Base-by-base conservation (phyloP, 2,113 vertebrate species). In the Mesembrinibis cayennensis region DNA sequence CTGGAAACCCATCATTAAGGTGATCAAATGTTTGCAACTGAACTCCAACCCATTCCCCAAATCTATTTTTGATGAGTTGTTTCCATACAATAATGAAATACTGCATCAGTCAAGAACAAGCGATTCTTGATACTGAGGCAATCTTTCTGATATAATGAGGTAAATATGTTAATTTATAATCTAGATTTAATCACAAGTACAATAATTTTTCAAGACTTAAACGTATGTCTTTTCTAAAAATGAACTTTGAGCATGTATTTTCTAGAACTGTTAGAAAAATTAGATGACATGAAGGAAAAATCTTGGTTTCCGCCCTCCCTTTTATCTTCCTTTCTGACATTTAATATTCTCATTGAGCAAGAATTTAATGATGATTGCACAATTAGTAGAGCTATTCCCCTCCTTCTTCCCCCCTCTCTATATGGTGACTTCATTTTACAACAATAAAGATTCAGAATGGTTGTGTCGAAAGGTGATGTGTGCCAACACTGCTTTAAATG, bases 1-100 rank as follows among this genome's bases (percentile, higher is more conserved):
- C 98, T 99, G 97, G 99, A 99, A 98, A 99, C 99, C n/a, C 99
- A 99, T 97, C 99, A 99, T 96, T 99, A 98, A 99, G 81, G 89
- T 61, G 93, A 91, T 97, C 94, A 97, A 74, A 56, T 89, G 44
- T 96, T 94, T 88, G 90, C 89, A 95, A 95, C 92, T 96, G 87
- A 96, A 95, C 90, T 96, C 88, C 93, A 88, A 83, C 61, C 82
- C 59, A 47, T 90, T 74, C 56, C 95, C 87, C 63, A 97, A 93
- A 97, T 97, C 95, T 98, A 97, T 98, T 98, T 98, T 98, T 98
- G 96, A 98, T 98, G 97, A 88, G 85, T 95, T 98, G 77, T 97
- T 98, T 98, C 93, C 87, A 67, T 94, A 97, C 95, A 53, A 27
- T 97, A 97, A 89, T 93, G 83, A 97, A 97, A 95, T 93, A 95